Percentiles rank a stretch among this genome's conserved stretches.
These are phyloP conservation scores for Semaprochilodus insignis DNA, from an alignment of 2,797 vertebrate species.

Conservation along the genomic window DNA sequence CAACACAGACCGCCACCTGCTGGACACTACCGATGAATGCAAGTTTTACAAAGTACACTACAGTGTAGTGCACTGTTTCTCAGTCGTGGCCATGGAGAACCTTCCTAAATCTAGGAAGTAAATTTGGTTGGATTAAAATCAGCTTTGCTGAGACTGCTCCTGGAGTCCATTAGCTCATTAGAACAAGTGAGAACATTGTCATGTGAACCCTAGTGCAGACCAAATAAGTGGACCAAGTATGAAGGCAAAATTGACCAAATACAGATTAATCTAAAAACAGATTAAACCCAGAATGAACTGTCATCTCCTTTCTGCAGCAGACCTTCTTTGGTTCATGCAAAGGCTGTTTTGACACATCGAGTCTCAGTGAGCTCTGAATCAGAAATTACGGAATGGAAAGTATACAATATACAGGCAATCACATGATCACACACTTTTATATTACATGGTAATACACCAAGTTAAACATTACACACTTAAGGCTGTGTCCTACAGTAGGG, in stretches of 20 bases:
- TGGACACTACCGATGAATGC: constrained; percentile 28
- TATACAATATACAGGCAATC: too few relatives aligned
- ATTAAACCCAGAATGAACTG: neutral
- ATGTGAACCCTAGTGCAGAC: neutral
- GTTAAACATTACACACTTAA: too few relatives aligned
- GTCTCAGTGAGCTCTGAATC: too few relatives aligned
- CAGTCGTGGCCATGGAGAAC: neutral
- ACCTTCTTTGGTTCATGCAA: neutral
- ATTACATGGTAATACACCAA: too few relatives aligned
- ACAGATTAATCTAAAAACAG: neutral
- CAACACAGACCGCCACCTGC: constrained; percentile 56
- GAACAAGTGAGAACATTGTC: neutral
- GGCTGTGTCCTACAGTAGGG: too few relatives aligned
- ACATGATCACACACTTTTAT: too few relatives aligned
- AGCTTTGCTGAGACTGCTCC: neutral
- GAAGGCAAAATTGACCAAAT: neutral
- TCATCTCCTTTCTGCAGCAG: neutral
- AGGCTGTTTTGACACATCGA: neutral
- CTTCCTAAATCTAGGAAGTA: neutral
- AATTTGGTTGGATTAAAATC: neutral
- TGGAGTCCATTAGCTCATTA: neutral
- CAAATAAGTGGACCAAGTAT: neutral
- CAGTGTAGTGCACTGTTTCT: neutral
- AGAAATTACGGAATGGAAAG: too few relatives aligned
- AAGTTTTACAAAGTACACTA: neutral